Evolutionary conservation across 2,113 vertebrate species (phyloP), one percentile per base, ranked within the genome.

Genomic region (Spilogale gracilis): DNA sequence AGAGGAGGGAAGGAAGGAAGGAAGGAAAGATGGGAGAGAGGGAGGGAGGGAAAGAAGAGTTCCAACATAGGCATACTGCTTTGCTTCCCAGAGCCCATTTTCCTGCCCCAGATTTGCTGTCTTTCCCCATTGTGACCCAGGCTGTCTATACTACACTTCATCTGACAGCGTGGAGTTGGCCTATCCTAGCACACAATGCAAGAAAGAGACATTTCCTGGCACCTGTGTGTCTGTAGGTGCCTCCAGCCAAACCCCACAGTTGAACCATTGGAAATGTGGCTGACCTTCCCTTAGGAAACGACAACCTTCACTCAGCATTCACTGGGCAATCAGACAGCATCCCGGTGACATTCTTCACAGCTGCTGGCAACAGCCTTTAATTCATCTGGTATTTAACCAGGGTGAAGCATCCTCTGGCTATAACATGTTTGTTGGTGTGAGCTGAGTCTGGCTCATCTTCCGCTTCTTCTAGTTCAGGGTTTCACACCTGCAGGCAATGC

Each of bases 341-440:
- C 98, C 98, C 91, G 89, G 98, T 99, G 99, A 99, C 98, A 98
- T 99, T 99, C 98, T 98, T 98, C 98, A 98, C 98, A 98, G 99
- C 98, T 98, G 67, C 98, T 97, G 98, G 98, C 98, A 98, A 95
- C 89, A 95, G 98, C 98, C 98, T 98, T 98, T 99, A 98, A 98
- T 98, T 99, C 98, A 98, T 98, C 98, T 99, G 99, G 98, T 99
- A 98, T 99, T 99, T 99, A 98, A 98, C 98, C 97, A 98, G 98
- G 97, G 98, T 98, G 98, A 99, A 98, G 98, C 95, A 89, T 98
- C 99, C 98, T 96, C 85, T 95, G 97, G 99, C 98, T 98, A 94
- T 98, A 96, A 98, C 98, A 98, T 98, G 97, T 98, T 98, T 98
- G 98, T 98, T 98, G 98, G 98, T 99, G 99, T 98, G 98, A 99